A percentile compares a stretch with the other conserved stretches of the same genome.
phyloP scores from a whole-genome alignment of 1,140 invertebrate species.

The Scylla paramamosain region DNA sequence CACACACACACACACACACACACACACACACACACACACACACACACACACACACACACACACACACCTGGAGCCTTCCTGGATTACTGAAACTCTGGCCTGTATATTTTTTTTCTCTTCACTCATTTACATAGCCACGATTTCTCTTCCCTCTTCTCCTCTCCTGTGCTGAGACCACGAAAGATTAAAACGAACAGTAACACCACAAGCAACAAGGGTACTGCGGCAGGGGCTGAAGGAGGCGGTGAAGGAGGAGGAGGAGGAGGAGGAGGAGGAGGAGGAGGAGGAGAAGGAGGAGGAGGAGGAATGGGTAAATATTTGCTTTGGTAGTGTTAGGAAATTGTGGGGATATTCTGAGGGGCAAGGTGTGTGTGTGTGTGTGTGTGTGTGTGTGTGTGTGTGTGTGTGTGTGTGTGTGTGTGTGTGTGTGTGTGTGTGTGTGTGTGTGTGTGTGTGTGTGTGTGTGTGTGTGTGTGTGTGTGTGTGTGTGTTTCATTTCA shows the following conservation, averaged over 20 bases:
- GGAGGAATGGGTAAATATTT: background rate
- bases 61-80: background rate
- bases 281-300: background rate
- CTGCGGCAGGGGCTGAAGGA: background rate
- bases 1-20: background rate
- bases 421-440: background rate
- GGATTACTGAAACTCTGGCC: background rate
- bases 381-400: background rate
- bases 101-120: background rate
- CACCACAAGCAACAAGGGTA: background rate
- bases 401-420: background rate
- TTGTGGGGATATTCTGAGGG: background rate
- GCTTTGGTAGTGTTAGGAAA: background rate
- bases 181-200: background rate
- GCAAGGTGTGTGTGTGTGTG: background rate
- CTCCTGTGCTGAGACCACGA: background rate
- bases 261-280: background rate
- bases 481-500: slow-evolving; percentile 13
- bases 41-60: slow-evolving; percentile 1
- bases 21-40: slow-evolving; percentile 6
- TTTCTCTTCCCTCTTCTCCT: background rate
- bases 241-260: background rate
- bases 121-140: background rate
- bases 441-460: background rate
- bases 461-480: slow-evolving; percentile 14